phyloP scores from a whole-genome alignment of 1,140 invertebrate genomes.

The Anagrus nilaparvatae region DNA sequence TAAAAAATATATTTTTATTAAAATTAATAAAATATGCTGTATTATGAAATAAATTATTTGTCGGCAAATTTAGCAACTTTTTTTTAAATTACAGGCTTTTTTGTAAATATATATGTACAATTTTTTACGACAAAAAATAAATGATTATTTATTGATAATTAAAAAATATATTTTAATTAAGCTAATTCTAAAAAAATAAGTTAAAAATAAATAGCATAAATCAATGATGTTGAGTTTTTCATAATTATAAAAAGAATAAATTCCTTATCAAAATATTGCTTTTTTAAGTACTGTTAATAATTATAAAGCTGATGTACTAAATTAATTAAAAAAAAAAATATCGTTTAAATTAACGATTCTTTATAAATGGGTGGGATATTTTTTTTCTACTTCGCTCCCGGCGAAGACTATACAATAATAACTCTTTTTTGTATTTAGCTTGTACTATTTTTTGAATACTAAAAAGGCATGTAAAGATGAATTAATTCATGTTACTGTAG shows the following conservation, averaged over 20 bases:
- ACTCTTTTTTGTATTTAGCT: slow-evolving; percentile 11
- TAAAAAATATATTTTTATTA: background rate
- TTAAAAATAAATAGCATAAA: slow-evolving; percentile 1
- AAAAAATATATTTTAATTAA: too few species aligned
- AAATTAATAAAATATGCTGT: background rate
- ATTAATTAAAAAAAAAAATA: slow-evolving; percentile 1
- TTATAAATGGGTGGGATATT: background rate
- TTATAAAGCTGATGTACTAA: slow-evolving; percentile 5
- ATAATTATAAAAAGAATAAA: slow-evolving; percentile 1
- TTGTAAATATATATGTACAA: too few species aligned
- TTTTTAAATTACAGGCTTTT: too few species aligned
- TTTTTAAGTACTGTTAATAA: slow-evolving; percentile 1
- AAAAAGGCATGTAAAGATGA: slow-evolving; percentile 6
- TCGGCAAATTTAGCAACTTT: too few species aligned
- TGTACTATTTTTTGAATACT: slow-evolving; percentile 17
- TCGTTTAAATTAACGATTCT: background rate
- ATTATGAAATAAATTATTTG: slow-evolving; percentile 6
- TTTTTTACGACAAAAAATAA: too few species aligned
- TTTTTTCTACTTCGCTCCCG: slow-evolving; percentile 12
- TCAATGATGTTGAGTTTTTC: background rate
- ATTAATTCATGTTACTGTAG: slow-evolving; percentile 13
- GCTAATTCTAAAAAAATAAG: slow-evolving; percentile 6
- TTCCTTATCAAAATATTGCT: background rate
- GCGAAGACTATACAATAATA: slow-evolving; percentile 8
- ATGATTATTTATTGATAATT: too few species aligned